These are phyloP conservation scores for Ypsolopha scabrella DNA, from an alignment of 2,888 invertebrate genomes.

Conservation along the genomic window DNA sequence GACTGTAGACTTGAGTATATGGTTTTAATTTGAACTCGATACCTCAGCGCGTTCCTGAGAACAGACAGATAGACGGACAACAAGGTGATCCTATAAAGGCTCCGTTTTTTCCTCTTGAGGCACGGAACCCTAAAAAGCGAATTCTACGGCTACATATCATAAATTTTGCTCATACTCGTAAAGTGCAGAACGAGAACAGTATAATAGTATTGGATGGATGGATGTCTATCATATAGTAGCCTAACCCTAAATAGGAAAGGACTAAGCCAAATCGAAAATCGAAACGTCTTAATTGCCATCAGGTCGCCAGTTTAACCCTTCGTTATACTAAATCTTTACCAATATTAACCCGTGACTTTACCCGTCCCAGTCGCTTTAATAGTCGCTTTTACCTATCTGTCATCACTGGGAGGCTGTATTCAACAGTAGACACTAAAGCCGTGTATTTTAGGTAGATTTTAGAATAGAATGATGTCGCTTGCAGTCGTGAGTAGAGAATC, in stretches of 20 bases:
- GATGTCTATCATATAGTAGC: too few species aligned
- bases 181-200: too few species aligned
- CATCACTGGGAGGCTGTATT: slow-evolving; percentile 23
- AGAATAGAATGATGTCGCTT: neutral
- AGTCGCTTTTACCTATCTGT: slow-evolving; percentile 54
- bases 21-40: too few species aligned
- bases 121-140: too few species aligned
- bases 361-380: slow-evolving; percentile 43
- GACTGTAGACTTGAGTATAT: too few species aligned
- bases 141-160: too few species aligned
- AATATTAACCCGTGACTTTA: slow-evolving; percentile 60
- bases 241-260: slow-evolving; percentile 1
- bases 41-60: too few species aligned
- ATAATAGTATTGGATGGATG: too few species aligned
- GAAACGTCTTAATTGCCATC: slow-evolving; percentile 38
- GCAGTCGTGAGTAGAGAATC: slow-evolving; percentile 63
- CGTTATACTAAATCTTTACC: slow-evolving; percentile 46
- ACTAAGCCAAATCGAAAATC: slow-evolving; percentile 13
- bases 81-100: too few species aligned
- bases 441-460: slow-evolving; percentile 20
- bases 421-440: slow-evolving; percentile 19
- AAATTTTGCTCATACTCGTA: too few species aligned
- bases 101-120: too few species aligned
- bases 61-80: too few species aligned
- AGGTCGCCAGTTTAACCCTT: slow-evolving; percentile 35